These are phyloP conservation scores for Andrena minutula DNA, from an alignment of 2,888 invertebrate genomes.

Conservation along the genomic window DNA sequence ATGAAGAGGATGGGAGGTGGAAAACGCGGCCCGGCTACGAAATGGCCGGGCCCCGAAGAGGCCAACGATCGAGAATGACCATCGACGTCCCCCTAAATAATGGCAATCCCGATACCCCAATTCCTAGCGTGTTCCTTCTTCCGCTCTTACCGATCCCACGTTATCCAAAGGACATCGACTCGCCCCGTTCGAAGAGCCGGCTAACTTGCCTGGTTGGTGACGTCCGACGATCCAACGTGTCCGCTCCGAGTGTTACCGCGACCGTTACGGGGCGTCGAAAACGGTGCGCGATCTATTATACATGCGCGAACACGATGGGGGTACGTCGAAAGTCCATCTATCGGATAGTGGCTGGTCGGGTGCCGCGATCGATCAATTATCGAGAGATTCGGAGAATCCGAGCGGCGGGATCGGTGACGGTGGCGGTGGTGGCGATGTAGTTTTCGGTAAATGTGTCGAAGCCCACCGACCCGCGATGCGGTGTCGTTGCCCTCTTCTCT, in stretches of 20 bases:
- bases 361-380: constrained; percentile 68
- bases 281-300: not conserved
- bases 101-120: constrained; percentile 52
- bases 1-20: constrained; percentile 60
- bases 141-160: not conserved
- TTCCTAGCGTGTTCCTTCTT: constrained; percentile 28
- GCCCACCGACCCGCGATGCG: constrained; percentile 68
- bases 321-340: constrained; percentile 33
- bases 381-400: constrained; percentile 67
- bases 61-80: constrained; percentile 75
- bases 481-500: constrained; percentile 84
- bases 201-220: not conserved
- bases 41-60: constrained; percentile 60
- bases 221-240: not conserved
- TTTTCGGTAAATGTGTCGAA: constrained; percentile 81
- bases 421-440: constrained; percentile 64
- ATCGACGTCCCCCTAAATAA: constrained; percentile 65
- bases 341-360: constrained; percentile 39
- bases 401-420: constrained; percentile 57
- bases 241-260: not conserved
- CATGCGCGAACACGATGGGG: constrained; percentile 1
- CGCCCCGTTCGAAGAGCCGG: not conserved
- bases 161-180: not conserved
- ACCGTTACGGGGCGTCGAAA: constrained; percentile 2
- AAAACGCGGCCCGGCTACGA: constrained; percentile 65